A percentile compares a stretch with the other conserved stretches of the same genome.
Conservation (phyloP, 2,113 vertebrate species). For the Peucedramus taeniatus region DNA sequence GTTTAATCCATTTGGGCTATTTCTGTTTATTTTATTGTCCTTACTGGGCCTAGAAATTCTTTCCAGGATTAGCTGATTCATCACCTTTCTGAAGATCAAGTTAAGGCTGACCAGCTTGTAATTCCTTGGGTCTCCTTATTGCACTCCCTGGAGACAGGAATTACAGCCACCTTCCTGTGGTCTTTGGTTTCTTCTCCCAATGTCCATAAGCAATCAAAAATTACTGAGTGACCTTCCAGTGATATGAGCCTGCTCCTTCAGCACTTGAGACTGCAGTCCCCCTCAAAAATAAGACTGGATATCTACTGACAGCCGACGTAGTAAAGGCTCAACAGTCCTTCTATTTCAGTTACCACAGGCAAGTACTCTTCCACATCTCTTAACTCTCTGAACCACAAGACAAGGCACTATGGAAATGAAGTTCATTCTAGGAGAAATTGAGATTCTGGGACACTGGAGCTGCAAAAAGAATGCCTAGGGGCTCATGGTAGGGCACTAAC, state of each 20-base stretch:
- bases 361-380: neutral
- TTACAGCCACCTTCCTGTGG: neutral
- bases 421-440: neutral
- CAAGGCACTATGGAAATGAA: neutral
- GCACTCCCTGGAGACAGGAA: too few species aligned
- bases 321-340: neutral
- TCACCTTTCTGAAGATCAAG: neutral
- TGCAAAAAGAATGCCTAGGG: neutral
- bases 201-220: neutral
- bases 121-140: neutral
- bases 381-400: neutral
- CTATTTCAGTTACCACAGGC: neutral
- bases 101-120: neutral
- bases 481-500: too few species aligned
- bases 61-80: neutral
- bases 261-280: neutral
- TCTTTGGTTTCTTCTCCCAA: neutral
- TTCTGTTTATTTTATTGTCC: neutral
- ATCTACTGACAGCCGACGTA: fast-evolving
- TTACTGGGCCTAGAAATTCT: neutral
- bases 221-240: neutral
- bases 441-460: neutral
- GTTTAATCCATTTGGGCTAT: neutral
- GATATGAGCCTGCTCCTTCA: neutral
- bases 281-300: neutral